A percentile compares a stretch with the other conserved stretches of the same genome.
These are phyloP conservation scores for Seriola aureovittata DNA, from an alignment of 2,113 vertebrate genomes.

Conservation along the genomic window DNA sequence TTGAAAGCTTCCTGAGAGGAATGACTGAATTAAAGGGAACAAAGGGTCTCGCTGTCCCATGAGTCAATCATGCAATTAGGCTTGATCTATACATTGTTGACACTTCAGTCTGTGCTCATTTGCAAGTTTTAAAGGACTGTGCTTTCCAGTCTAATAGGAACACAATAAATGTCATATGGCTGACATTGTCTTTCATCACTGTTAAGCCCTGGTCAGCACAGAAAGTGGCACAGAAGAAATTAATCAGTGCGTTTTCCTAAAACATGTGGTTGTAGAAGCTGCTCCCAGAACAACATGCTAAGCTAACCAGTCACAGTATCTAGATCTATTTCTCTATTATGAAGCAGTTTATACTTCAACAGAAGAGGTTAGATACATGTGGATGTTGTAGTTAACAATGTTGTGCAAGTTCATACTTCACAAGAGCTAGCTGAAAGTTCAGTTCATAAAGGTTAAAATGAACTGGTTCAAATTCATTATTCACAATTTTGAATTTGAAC, in stretches of 20 bases:
- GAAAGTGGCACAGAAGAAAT: not conserved
- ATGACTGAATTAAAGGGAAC: not conserved
- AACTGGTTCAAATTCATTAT: too few species aligned
- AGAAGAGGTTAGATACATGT: not conserved
- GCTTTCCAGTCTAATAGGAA: not conserved
- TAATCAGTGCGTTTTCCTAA: not conserved
- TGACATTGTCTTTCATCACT: not conserved
- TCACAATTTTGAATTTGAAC: too few species aligned
- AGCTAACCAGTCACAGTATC: not conserved
- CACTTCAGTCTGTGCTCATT: not conserved
- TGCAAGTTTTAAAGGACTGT: not conserved
- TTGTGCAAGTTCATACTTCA: too few species aligned
- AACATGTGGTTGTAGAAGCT: not conserved
- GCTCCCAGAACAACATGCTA: too few species aligned
- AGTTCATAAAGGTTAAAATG: too few species aligned
- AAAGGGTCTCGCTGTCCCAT: not conserved
- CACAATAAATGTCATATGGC: not conserved
- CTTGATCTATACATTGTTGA: not conserved
- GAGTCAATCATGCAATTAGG: slow-evolving; percentile 13
- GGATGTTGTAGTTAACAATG: not conserved
- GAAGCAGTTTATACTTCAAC: not conserved
- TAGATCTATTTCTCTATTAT: not conserved
- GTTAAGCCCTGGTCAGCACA: not conserved
- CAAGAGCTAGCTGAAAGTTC: too few species aligned
- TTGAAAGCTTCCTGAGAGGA: slow-evolving; percentile 1